These are phyloP conservation scores for Pinctada fucata DNA, from an alignment of 2,888 invertebrate genomes.

Conservation along the genomic window DNA sequence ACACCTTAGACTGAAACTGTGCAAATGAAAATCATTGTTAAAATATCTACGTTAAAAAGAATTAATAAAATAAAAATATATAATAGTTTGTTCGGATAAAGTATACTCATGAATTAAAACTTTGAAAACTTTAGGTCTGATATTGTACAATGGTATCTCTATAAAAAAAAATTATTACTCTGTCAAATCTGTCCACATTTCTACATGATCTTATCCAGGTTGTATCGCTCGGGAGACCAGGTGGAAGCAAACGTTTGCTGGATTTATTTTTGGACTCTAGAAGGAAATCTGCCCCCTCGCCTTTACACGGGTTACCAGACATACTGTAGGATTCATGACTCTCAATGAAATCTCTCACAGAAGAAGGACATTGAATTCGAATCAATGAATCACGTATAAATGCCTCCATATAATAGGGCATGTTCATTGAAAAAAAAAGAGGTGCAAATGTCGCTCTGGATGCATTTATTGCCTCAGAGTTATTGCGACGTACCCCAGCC, in stretches of 20 bases:
- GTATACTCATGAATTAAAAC: too few species aligned
- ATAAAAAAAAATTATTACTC: too few species aligned
- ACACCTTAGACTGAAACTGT: too few species aligned
- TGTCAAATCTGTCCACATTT: constrained; percentile 29
- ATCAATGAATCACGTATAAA: constrained; percentile 21
- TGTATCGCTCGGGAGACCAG: constrained; percentile 26
- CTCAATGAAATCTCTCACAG: constrained; percentile 1
- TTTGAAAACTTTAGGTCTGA: too few species aligned
- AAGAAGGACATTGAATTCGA: constrained; percentile 18
- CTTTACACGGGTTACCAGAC: constrained; percentile 23
- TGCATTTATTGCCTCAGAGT: constrained; percentile 19
- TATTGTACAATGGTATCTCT: too few species aligned
- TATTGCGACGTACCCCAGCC: constrained; percentile 32
- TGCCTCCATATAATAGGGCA: constrained; percentile 26
- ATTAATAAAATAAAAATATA: too few species aligned
- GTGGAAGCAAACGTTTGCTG: constrained; percentile 29
- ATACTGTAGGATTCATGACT: constrained; percentile 24
- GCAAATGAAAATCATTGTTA: too few species aligned
- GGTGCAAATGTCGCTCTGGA: constrained; percentile 20
- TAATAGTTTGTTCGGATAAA: too few species aligned
- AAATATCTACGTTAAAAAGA: too few species aligned
- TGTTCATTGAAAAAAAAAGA: constrained; percentile 29
- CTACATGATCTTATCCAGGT: constrained; percentile 30
- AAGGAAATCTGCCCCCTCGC: constrained; percentile 36
- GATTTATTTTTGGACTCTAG: constrained; percentile 26